These are phyloP conservation scores for Caenorhabditis sp. DNA, from an alignment of 2,888 invertebrate species.

Conservation along the genomic window DNA sequence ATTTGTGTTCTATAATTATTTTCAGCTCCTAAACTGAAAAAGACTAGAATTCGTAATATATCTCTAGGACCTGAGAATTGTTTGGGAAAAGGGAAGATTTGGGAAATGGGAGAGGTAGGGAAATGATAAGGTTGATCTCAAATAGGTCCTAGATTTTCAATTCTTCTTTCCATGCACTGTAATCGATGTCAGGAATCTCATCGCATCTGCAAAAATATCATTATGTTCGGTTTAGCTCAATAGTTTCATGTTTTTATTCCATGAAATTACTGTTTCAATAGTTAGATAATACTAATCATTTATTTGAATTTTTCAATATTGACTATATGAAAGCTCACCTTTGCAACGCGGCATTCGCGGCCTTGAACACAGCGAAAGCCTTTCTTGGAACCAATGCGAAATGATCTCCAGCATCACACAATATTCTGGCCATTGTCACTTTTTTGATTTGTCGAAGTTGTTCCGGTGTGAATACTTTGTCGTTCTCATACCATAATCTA, in stretches of 20 bases:
- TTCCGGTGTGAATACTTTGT: slow-evolving; percentile 83
- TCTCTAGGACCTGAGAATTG: not conserved
- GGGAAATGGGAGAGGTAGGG: not conserved
- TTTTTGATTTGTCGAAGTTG: slow-evolving; percentile 85
- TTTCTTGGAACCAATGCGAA: slow-evolving; percentile 58
- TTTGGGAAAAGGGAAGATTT: too few relatives aligned
- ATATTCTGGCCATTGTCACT: slow-evolving; percentile 78
- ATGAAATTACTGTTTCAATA: too few relatives aligned
- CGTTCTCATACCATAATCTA: slow-evolving; percentile 92
- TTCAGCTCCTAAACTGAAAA: not conserved
- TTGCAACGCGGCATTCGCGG: slow-evolving; percentile 16
- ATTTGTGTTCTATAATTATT: not conserved
- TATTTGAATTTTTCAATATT: too few relatives aligned
- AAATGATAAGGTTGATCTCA: not conserved
- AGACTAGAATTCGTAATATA: slow-evolving; percentile 9
- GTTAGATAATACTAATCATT: too few relatives aligned
- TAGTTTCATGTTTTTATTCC: too few relatives aligned
- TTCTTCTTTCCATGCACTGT: slow-evolving; percentile 53
- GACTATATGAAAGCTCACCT: slow-evolving; percentile 15
- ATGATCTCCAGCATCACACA: slow-evolving; percentile 58
- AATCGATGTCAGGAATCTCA: slow-evolving; percentile 50
- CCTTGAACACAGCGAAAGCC: slow-evolving; percentile 60
- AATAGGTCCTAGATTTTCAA: slow-evolving; percentile 24
- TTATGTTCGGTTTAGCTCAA: too few relatives aligned
- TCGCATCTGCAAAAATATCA: slow-evolving; percentile 44